These are phyloP conservation scores for Carcharodon carcharias DNA, from an alignment of 2,797 vertebrate species.

Conservation along the genomic window DNA sequence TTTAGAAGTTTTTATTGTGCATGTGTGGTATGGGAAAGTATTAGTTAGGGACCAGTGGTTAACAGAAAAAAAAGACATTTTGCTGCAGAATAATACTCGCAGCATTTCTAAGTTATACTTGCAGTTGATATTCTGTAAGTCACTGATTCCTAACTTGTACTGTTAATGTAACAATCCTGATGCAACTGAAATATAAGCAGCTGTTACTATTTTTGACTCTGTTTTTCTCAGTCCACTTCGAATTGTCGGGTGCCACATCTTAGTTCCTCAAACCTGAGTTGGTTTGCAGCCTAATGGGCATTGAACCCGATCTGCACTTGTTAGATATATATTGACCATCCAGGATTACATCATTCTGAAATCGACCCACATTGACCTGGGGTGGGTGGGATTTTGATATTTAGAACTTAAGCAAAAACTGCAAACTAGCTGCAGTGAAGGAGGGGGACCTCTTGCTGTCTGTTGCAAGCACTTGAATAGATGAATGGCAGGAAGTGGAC, in stretches of 20 bases:
- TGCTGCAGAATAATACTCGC: neutral
- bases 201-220: neutral
- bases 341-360: neutral
- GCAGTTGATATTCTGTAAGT: neutral
- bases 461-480: neutral
- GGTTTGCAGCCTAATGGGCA: neutral
- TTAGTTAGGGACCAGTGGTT: neutral
- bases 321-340: neutral
- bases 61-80: neutral
- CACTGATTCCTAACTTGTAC: neutral
- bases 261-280: neutral
- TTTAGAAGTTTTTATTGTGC: neutral
- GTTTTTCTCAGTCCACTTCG: neutral
- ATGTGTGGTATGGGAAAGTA: neutral
- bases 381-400: neutral
- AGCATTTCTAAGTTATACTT: neutral
- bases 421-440: neutral
- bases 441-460: neutral
- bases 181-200: neutral
- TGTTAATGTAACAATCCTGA: neutral
- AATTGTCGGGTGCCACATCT: neutral
- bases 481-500: neutral
- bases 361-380: neutral
- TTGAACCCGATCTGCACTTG: neutral
- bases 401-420: neutral